These are phyloP conservation scores for Hypsibius dujardini DNA, from an alignment of 1,140 invertebrate genomes.

Conservation along the genomic window DNA sequence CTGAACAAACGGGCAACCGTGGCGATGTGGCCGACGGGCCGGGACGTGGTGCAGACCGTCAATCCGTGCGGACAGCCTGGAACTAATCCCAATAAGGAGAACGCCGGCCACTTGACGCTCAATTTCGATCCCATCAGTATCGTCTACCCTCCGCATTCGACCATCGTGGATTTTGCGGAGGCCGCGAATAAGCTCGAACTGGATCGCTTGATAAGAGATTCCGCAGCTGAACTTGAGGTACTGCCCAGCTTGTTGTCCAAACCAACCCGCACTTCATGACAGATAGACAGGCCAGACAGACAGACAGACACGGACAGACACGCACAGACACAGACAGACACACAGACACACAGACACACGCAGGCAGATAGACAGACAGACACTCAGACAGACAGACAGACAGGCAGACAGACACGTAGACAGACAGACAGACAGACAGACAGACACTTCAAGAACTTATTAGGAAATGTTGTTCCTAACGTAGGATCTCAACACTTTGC, in stretches of 20 bases:
- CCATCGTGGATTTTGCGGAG: background rate
- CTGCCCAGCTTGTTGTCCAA: background rate
- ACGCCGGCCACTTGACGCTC: slow-evolving; percentile 57
- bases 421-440: background rate
- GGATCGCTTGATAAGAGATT: background rate
- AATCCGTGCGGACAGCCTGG: slow-evolving; percentile 71
- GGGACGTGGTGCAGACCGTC: slow-evolving; percentile 58
- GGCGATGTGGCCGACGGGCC: slow-evolving; percentile 74
- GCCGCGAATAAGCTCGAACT: background rate
- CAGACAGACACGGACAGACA: background rate
- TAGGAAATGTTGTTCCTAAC: background rate
- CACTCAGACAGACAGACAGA: background rate
- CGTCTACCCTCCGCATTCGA: background rate
- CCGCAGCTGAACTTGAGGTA: background rate
- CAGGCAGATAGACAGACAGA: background rate
- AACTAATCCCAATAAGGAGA: slow-evolving; percentile 61
- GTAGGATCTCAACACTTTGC: slow-evolving; percentile 28
- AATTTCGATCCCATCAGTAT: slow-evolving; percentile 39
- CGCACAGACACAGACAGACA: background rate
- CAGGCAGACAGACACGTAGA: background rate
- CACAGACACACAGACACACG: background rate
- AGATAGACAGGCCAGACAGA: background rate
- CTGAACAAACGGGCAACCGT: slow-evolving; percentile 64
- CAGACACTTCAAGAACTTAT: background rate
- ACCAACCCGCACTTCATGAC: background rate